Evolutionary conservation across 2,113 vertebrate species (phyloP), one percentile per base, ranked within the genome.

Genomic region (Typhlomys cinereus): DNA sequence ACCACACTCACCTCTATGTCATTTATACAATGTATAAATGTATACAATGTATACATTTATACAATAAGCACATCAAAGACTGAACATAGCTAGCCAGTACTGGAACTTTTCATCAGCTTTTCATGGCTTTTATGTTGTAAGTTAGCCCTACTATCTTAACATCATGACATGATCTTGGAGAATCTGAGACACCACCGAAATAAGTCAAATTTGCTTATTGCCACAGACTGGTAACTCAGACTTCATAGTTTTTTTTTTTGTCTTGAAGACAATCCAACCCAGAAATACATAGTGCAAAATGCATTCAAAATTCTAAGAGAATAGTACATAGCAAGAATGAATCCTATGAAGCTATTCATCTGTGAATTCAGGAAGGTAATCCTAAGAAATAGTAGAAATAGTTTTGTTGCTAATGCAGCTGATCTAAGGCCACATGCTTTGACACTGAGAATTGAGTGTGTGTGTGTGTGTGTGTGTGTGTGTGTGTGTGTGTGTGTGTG

Each of bases 321-420:
- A 57, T 39, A 48, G 41, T 67, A 83, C 76, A 50, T 88, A 71
- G 69, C 44, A 76, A 46, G 88, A 94, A 54, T 74, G 73, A 87
- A 67, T 27, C 27, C 71, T 52, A 69, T 31, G 59, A 36, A 7
- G 64, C 23, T 36, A 57, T 64, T 61, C 46, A 80, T 69, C 74
- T 93, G 39, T 64, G 57, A 67, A 85, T 31, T 78, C 78, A 82
- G 34, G 64, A 79, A 87, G 27, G 36, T 10, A 79, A 27, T 71
- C 70, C 70, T 39, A 29, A 88, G 46, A 17, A 79, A 61, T 4
- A 88, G 25, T 6, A 66, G 29, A 76, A 95, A 20, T 52, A 83
- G 78, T 57, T 41, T 4, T 41, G 48, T 25, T 85, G 52, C 50
- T 90, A 18, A 78, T 9, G 20, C 34, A 69, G 34, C 57, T 41